Evolutionary conservation across 2,888 invertebrate species (phyloP).

Genomic region (Steromphala cineraria): DNA sequence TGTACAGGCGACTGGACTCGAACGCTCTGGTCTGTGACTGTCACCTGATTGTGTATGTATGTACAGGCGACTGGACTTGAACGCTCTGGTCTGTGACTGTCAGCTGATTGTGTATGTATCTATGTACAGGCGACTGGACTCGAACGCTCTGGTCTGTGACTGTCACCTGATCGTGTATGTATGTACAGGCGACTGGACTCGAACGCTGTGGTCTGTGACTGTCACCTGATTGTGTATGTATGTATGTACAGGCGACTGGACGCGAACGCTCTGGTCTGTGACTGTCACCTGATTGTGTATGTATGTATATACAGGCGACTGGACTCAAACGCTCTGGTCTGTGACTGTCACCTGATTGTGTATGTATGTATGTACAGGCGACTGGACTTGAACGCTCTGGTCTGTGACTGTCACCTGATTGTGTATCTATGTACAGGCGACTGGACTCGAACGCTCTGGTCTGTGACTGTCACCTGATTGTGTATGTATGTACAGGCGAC

Average conservation of each 20-base stretch:
- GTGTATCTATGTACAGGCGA: constrained; percentile 76
- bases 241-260: constrained; percentile 82
- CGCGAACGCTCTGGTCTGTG: constrained; percentile 91
- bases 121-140: no score
- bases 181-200: constrained; percentile 85
- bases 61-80: constrained; percentile 86
- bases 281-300: constrained; percentile 84
- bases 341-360: constrained; percentile 92
- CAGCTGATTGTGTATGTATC: no score
- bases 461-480: constrained; percentile 91
- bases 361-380: no score
- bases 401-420: no score
- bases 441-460: constrained; percentile 91
- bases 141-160: no score
- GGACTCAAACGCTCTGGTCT: constrained; percentile 91
- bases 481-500: constrained; percentile 79
- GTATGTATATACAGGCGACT: constrained; percentile 78
- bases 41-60: constrained; percentile 78
- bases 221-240: constrained; percentile 88
- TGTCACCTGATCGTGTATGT: not conserved
- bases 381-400: no score
- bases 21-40: constrained; percentile 94
- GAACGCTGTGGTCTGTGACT: constrained; percentile 92
- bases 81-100: constrained; percentile 93
- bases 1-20: constrained; percentile 84